phyloP scores from a whole-genome alignment of 1,140 invertebrate genomes.

The Venustaconcha ellipsiformis region DNA sequence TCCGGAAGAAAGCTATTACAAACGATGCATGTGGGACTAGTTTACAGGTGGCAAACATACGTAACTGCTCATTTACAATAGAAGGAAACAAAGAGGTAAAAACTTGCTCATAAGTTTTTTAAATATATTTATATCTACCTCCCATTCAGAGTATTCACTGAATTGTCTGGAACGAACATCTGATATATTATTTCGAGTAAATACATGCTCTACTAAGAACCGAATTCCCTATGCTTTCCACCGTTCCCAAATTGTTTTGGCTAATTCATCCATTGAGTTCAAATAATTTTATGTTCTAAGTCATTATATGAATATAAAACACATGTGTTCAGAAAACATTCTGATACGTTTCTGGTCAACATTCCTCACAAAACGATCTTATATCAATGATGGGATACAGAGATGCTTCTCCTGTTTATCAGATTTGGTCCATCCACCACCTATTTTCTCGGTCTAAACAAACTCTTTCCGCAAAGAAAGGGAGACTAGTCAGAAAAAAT shows the following conservation, averaged over 20 bases:
- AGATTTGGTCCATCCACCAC: slow-evolving; percentile 8
- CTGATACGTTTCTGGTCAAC: slow-evolving; percentile 5
- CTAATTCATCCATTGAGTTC: neutral
- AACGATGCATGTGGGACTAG: slow-evolving; percentile 4
- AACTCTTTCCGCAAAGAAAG: slow-evolving; percentile 9
- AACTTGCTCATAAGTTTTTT: neutral
- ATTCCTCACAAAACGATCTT: neutral
- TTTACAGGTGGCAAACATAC: slow-evolving; percentile 1
- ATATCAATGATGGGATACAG: neutral
- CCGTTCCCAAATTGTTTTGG: slow-evolving; percentile 6
- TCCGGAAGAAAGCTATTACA: slow-evolving; percentile 4
- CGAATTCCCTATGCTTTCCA: slow-evolving; percentile 3
- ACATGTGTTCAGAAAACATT: slow-evolving; percentile 7
- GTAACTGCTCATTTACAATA: neutral
- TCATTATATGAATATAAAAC: slow-evolving; percentile 1
- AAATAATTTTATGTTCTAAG: slow-evolving; percentile 1
- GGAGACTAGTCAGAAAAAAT: slow-evolving; percentile 10
- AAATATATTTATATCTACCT: slow-evolving; percentile 1
- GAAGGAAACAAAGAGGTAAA: slow-evolving; percentile 27
- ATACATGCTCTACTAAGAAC: slow-evolving; percentile 11
- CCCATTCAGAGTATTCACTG: slow-evolving; percentile 18
- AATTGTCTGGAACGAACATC: slow-evolving; percentile 6
- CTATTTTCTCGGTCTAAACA: slow-evolving; percentile 10
- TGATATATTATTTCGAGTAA: neutral
- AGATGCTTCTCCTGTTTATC: neutral